Evolutionary conservation across 1,140 invertebrate species (phyloP).

Genomic region (Brachionus calyciflorus): DNA sequence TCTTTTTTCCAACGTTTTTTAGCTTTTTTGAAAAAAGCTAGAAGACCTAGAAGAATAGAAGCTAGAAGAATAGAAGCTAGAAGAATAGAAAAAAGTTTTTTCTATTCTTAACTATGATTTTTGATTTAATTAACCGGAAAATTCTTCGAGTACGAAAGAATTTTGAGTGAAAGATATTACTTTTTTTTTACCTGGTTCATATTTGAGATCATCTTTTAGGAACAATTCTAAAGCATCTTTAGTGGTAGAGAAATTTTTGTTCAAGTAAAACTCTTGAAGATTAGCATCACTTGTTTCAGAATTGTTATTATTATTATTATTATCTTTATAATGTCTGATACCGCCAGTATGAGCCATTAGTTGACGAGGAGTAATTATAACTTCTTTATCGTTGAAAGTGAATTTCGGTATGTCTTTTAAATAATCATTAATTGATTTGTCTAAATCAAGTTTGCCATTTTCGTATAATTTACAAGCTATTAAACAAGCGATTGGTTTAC

Average conservation of each 20-base stretch:
- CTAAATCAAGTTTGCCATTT: slow-evolving; percentile 65
- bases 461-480: slow-evolving; percentile 65
- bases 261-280: slow-evolving; percentile 60
- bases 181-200: slow-evolving; percentile 63
- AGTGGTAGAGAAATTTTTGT: slow-evolving; percentile 60
- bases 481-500: slow-evolving; percentile 66
- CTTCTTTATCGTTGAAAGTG: slow-evolving; percentile 54
- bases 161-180: too few species aligned
- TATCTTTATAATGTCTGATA: slow-evolving; percentile 64
- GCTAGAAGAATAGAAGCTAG: too few species aligned
- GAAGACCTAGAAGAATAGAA: too few species aligned
- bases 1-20: too few species aligned
- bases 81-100: too few species aligned
- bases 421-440: slow-evolving; percentile 65
- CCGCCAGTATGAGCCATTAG: slow-evolving; percentile 64
- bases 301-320: slow-evolving; percentile 49
- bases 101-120: too few species aligned
- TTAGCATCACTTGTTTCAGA: slow-evolving; percentile 47
- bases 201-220: slow-evolving; percentile 65
- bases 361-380: slow-evolving; percentile 63
- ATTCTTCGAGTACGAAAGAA: too few species aligned
- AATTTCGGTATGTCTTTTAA: slow-evolving; percentile 62
- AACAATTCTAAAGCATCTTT: slow-evolving; percentile 65
- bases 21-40: too few species aligned
- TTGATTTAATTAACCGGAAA: too few species aligned